Evolutionary conservation across 1,140 invertebrate genomes (phyloP).

Genomic region (Anastrepha ludens): DNA sequence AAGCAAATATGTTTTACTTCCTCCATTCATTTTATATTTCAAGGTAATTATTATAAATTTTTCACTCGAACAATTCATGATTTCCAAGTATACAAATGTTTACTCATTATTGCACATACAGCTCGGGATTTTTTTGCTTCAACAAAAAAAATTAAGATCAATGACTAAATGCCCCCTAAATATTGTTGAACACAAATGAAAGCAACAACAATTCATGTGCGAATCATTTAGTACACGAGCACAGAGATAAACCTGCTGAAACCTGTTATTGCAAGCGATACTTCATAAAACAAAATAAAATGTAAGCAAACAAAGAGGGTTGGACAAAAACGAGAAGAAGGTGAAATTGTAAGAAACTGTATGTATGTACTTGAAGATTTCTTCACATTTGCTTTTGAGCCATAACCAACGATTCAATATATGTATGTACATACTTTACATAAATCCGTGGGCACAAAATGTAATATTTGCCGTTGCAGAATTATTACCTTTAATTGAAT

Average conservation of each 20-base stretch:
- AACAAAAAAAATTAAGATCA: too few relatives aligned
- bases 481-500: background rate
- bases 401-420: background rate
- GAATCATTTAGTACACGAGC: too few relatives aligned
- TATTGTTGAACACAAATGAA: too few relatives aligned
- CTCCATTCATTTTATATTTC: slow-evolving; percentile 22
- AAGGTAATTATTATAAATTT: background rate
- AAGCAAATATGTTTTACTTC: background rate
- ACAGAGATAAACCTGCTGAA: background rate
- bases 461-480: background rate
- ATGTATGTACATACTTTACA: too few relatives aligned
- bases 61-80: background rate
- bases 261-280: background rate
- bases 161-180: too few relatives aligned
- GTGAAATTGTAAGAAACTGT: background rate
- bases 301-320: background rate
- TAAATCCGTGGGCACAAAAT: too few relatives aligned
- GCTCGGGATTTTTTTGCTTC: too few relatives aligned
- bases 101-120: background rate
- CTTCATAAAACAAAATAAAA: background rate
- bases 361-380: too few relatives aligned
- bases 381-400: background rate
- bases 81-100: background rate
- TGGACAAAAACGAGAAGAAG: background rate
- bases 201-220: too few relatives aligned